Base-by-base conservation (phyloP, 1,140 invertebrate genomes). In the Anadara kagoshimensis region DNA sequence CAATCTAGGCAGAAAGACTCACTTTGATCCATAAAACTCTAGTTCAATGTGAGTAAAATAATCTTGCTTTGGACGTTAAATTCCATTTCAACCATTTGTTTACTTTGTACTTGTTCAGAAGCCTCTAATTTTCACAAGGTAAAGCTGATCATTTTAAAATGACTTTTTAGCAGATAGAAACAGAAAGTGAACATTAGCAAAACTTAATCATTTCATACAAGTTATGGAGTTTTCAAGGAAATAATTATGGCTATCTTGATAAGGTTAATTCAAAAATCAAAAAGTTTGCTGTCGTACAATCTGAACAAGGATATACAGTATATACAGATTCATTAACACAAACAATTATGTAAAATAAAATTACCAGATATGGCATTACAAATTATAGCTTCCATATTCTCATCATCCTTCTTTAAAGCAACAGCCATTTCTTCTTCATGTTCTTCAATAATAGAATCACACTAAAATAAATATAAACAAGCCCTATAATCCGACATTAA, bases 361-460 rank as follows among this genome's bases (percentile, higher is more conserved):
- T 16, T 75, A 81, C 79, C 66, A 59, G 73, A 44, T 54, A 72
- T 49, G 18, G 73, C 51, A 44, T 26, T 41, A 70, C 79, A 81
- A n/a, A 81, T 64, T 53, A 71, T 22, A 26, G 61, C 41, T 47
- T 81, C 77, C 29, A 49, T 26, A 61, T 72, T 22, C 16, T 49
- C 51, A 26, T 75, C 56, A 22, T 76, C 53, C n/a, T 58, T 58
- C 45, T 78, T 68, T 41, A 85, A 66, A 29, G 79, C 70, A 57
- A 67, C 36, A 0, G 83, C 77, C 29, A 85, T 73, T 8, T 79
- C 79, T 26, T 85, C 84, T 77, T 85, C 84, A 73, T 82, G 67
- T 14, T 81, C 76, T 65, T 85, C 84, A 47, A 83, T 61, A 65
- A 85, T 73, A 24, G 75, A 63, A 26, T 83, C 69, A 73, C 84